Evolutionary conservation across 2,797 vertebrate genomes (phyloP).

Genomic region (Decapterus maruadsi): DNA sequence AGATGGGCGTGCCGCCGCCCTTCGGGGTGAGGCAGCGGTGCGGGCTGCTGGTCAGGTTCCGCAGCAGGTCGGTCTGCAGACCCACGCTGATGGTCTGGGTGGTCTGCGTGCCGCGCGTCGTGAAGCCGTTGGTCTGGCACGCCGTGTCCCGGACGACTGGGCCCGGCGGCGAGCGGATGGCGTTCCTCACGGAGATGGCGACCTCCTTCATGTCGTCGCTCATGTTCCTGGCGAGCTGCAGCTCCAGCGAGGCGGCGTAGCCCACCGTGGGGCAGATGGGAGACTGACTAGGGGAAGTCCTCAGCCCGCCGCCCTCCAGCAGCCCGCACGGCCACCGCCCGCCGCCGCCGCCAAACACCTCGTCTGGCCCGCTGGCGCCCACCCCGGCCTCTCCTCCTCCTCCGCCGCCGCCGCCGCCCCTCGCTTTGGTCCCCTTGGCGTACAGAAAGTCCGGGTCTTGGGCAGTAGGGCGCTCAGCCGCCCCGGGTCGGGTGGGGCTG

Average conservation of each 20-base stretch:
- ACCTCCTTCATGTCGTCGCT: conserved; percentile 99
- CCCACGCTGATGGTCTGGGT: conserved; percentile 94
- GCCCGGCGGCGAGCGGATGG: conserved; percentile 87
- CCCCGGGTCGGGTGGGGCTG: conserved; percentile 86
- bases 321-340: conserved; percentile 90
- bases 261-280: conserved; percentile 90
- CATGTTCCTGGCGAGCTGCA: conserved; percentile 95
- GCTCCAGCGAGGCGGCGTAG: conserved; percentile 87
- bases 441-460: conserved; percentile 79
- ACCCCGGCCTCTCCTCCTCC: conserved; percentile 72
- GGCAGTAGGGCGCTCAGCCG: conserved; percentile 67
- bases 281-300: conserved; percentile 85
- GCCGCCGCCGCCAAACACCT: conserved; percentile 82
- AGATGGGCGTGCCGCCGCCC: conserved; percentile 91
- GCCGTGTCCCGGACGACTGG: conserved; percentile 88
- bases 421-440: conserved; percentile 77
- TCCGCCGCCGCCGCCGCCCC: conserved; percentile 46
- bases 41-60: conserved; percentile 94
- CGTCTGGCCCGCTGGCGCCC: conserved; percentile 76
- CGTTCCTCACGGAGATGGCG: conserved; percentile 92
- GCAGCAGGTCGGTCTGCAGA: conserved; percentile 93
- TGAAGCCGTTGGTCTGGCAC: conserved; percentile 95
- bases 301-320: conserved; percentile 84
- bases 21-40: conserved; percentile 97
- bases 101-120: conserved; percentile 92